Evolutionary conservation across 2,113 vertebrate species (phyloP).

Genomic region (Gallinago undulata): DNA sequence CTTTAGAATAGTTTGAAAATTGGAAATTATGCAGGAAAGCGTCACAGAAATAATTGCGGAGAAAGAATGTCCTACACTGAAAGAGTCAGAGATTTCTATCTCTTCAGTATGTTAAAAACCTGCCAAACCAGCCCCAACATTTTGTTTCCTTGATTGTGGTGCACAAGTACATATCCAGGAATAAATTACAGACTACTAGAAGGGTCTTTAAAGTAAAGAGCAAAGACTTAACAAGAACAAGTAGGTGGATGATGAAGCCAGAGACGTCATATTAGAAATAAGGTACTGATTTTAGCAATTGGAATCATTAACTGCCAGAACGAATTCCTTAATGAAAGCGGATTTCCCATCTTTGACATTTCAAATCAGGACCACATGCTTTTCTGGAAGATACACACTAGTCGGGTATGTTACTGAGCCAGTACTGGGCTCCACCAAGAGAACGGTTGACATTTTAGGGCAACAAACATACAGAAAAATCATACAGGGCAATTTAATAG

Average conservation of each 20-base stretch:
- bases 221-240: not conserved
- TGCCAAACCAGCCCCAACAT: not conserved
- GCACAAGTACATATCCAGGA: not conserved
- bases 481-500: not conserved
- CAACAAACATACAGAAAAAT: not conserved
- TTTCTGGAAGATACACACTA: not conserved
- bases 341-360: not conserved
- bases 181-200: not conserved
- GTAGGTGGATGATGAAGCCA: not conserved
- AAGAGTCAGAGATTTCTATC: not conserved
- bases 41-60: not conserved
- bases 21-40: not conserved
- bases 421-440: not conserved
- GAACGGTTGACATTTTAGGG: not conserved
- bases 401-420: not conserved
- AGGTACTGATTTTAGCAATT: not conserved
- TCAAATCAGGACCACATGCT: not conserved
- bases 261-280: not conserved
- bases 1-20: not conserved
- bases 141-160: not conserved
- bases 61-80: not conserved
- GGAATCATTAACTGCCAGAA: not conserved
- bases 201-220: not conserved
- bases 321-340: not conserved
- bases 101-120: not conserved